These are phyloP conservation scores for Piliocolobus tephrosceles DNA, from an alignment of 2,113 vertebrate genomes.

Conservation along the genomic window DNA sequence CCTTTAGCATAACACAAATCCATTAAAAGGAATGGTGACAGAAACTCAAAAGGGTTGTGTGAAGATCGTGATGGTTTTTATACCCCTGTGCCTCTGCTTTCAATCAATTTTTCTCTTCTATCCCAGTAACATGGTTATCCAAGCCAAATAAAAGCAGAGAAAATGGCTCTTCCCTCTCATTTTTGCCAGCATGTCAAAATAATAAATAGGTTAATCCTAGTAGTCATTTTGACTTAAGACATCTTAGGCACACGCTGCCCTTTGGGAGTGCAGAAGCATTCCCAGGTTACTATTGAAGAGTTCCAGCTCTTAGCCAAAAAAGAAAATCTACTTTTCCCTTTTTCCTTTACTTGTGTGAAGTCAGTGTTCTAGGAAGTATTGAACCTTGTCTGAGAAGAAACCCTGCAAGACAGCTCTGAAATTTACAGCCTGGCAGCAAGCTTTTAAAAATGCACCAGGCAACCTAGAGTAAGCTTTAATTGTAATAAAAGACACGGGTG, in stretches of 20 bases:
- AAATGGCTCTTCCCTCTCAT: conserved; percentile 71
- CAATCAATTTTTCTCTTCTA: conserved; percentile 75
- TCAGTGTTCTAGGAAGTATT: not conserved
- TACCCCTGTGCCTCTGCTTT: conserved; percentile 52
- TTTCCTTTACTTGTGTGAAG: conserved; percentile 50
- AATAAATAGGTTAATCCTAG: conserved; percentile 79
- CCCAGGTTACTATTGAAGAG: not conserved
- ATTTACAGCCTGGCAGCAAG: conserved; percentile 53
- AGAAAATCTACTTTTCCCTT: not conserved
- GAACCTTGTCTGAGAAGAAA: conserved; percentile 67
- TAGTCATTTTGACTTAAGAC: conserved; percentile 73
- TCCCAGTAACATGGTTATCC: conserved; percentile 62
- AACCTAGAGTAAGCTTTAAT: conserved; percentile 73
- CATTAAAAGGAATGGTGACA: conserved; percentile 60
- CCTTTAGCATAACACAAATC: conserved; percentile 51
- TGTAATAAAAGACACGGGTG: conserved; percentile 77
- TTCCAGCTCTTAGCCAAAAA: conserved; percentile 49
- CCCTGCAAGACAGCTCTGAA: conserved; percentile 58
- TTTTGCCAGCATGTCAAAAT: conserved; percentile 79
- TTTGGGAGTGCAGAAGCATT: conserved; percentile 27
- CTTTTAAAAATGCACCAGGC: conserved; percentile 76
- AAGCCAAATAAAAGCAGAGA: conserved; percentile 72
- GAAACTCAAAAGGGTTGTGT: conserved; percentile 63
- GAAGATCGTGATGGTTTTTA: conserved; percentile 38
- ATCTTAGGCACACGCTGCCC: not conserved